A percentile compares a stretch with the other conserved stretches of the same genome.
phyloP scores from a whole-genome alignment of 2,888 invertebrate genomes.

The Tinea semifulvella region DNA sequence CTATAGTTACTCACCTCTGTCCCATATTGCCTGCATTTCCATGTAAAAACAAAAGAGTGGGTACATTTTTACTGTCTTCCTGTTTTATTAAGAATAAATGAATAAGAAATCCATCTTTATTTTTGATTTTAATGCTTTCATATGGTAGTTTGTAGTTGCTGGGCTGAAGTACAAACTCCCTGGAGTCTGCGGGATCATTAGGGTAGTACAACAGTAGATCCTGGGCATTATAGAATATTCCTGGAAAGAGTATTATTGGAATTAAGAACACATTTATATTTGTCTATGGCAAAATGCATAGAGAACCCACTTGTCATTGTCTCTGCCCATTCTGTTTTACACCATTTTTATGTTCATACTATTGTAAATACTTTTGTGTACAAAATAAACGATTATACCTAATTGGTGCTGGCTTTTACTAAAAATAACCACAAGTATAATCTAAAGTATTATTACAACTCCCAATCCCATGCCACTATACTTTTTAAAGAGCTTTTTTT shows the following conservation, averaged over 20 bases:
- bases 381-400: too few species aligned
- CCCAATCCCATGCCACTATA: too few species aligned
- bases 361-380: too few species aligned
- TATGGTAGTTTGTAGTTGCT: conserved; percentile 86
- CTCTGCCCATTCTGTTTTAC: too few species aligned
- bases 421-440: too few species aligned
- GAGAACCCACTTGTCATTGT: too few species aligned
- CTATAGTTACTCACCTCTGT: conserved; percentile 71
- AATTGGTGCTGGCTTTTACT: too few species aligned
- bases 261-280: too few species aligned
- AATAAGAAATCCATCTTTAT: conserved; percentile 78
- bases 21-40: conserved; percentile 98
- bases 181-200: conserved; percentile 86
- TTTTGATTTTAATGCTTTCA: conserved; percentile 77
- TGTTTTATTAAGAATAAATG: conserved; percentile 87
- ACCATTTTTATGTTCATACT: too few species aligned
- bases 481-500: too few species aligned
- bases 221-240: conserved; percentile 85
- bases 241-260: conserved; percentile 64
- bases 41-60: conserved; percentile 91
- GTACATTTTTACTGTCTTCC: conserved; percentile 72
- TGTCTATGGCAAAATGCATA: too few species aligned
- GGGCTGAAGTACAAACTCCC: conserved; percentile 88
- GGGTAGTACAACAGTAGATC: conserved; percentile 90
- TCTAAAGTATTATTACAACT: too few species aligned